A percentile compares a stretch with the other conserved stretches of the same genome.
Evolutionary conservation across 2,797 vertebrate species (phyloP).

Genomic region (Alosa sapidissima): DNA sequence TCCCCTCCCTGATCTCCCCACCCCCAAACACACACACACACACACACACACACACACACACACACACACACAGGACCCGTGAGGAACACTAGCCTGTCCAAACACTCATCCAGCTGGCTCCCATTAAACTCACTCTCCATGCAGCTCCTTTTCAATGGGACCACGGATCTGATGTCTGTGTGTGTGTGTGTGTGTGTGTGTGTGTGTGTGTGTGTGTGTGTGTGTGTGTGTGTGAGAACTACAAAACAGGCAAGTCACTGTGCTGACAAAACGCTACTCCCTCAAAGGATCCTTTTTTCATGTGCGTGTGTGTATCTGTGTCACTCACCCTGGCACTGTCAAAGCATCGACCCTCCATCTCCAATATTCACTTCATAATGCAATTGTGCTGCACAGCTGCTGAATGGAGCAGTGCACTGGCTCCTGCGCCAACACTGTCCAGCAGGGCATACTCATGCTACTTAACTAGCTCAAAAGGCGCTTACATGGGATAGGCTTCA

Average conservation of each 20-base stretch:
- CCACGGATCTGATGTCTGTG: neutral
- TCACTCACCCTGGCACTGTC: neutral
- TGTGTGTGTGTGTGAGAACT: constrained; percentile 9
- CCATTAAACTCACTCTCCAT: constrained; percentile 5
- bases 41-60: constrained; percentile 24
- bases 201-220: neutral
- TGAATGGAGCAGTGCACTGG: neutral
- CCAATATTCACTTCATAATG: no score
- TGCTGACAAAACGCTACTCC: constrained; percentile 8
- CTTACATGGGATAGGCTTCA: neutral
- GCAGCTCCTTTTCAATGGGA: constrained; percentile 12
- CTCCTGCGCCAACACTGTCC: neutral
- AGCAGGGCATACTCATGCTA: neutral
- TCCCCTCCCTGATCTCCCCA: neutral
- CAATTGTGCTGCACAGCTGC: no score
- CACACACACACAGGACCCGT: constrained; percentile 11
- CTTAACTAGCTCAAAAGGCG: neutral
- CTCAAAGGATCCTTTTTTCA: neutral
- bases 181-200: neutral
- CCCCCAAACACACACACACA: constrained; percentile 5
- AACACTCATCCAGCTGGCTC: constrained; percentile 17
- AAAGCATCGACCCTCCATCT: neutral
- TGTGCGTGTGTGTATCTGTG: neutral
- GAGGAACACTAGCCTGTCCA: constrained; percentile 18
- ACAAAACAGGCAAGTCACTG: constrained; percentile 22